Conservation (phyloP, 2,888 invertebrate species). For the Zaprionus obscuricornis region DNA sequence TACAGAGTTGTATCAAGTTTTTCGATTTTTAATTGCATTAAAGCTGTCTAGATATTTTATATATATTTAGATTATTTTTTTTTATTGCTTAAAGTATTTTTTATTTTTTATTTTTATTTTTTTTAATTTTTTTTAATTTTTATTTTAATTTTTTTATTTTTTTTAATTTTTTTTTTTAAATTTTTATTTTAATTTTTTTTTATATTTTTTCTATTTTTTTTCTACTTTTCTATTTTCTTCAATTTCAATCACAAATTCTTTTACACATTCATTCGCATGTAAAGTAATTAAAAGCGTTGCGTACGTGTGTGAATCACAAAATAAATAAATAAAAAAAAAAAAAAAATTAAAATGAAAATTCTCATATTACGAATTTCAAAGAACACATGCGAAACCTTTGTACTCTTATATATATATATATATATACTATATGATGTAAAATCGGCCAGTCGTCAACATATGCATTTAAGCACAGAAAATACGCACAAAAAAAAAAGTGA, state of each 20-base stretch:
- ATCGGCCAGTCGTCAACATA: constrained; percentile 15
- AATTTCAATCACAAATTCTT: too few species aligned
- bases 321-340: too few species aligned
- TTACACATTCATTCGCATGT: not conserved
- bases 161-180: not conserved
- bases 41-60: too few species aligned
- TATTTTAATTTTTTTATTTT: not conserved
- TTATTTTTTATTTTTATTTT: too few species aligned
- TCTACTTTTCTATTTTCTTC: not conserved
- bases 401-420: too few species aligned
- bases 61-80: too few species aligned
- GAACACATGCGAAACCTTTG: constrained; percentile 3
- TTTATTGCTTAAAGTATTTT: too few species aligned
- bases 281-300: constrained; percentile 18
- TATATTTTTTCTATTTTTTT: not conserved
- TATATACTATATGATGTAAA: too few species aligned
- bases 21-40: too few species aligned
- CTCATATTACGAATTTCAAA: not conserved
- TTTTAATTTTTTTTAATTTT: not conserved
- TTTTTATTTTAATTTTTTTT: not conserved
- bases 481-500: constrained; percentile 19
- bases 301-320: too few species aligned
- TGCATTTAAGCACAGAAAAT: constrained; percentile 45
- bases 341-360: too few species aligned
- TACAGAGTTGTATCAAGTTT: too few species aligned